Evolutionary conservation across 2,797 vertebrate genomes (phyloP), one percentile per base, ranked within the genome.

Genomic region (Podargus strigoides): DNA sequence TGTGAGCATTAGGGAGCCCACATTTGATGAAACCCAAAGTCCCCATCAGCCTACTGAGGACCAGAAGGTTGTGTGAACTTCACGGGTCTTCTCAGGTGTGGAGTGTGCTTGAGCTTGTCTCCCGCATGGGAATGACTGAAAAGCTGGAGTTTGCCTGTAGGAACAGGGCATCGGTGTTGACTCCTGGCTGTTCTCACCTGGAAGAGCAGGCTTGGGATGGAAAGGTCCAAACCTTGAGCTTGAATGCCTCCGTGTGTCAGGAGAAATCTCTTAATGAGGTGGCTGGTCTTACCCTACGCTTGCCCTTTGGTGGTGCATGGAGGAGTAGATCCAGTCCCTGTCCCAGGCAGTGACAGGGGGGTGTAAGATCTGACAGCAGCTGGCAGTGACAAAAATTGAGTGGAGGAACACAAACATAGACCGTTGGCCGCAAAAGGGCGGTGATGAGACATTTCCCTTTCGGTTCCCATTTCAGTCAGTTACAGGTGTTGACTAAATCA

Each of bases 241-340:
- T 1, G 0, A 55, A 9, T 4, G 9, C 28, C 34, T 63, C 37
- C 5, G 1, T 11, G 7, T 32, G 0, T 5, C 1, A 11, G 18
- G 39, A 63, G 52, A 28, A 81, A 7, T n/a, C 24, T 52, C 24
- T 6, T 18, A 6, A 17, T 0, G 12, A 10, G 24, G 36, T 1
- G 3, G 12, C 39, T 9, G 0, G 3, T 56, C 12, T 67, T 20
- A 30, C 19, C 55, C 14, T 87, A 32, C 67, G 21, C 46, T 69
- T n/a, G n/a, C n/a, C 26, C 47, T 44, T 50, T 3, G 24, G 17
- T 42, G 32, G 22, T 21, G 58, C 9, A 2, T 1, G 5, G 37
- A 46, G 60, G 47, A 21, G 37, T 6, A 12, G 42, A 44, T 80
- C 59, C 59, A 14, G 14, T 10, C 39, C 27, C 47, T 39, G 44